Evolutionary conservation across 2,113 vertebrate genomes (phyloP).

Genomic region (Etia nguti): DNA sequence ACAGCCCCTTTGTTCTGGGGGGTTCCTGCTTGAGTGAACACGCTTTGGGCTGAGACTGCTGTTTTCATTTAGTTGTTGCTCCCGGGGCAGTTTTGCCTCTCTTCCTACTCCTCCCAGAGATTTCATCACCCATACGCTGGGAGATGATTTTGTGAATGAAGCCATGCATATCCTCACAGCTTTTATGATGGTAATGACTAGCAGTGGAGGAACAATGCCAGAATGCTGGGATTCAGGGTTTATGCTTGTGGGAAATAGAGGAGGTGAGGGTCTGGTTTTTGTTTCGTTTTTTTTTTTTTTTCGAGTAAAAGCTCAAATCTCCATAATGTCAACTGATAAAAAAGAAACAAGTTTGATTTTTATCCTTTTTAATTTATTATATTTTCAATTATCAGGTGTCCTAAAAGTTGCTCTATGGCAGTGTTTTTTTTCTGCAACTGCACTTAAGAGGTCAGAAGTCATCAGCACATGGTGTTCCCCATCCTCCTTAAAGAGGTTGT

Average conservation of each 20-base stretch:
- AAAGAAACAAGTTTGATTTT: neutral
- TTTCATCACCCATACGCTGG: conserved; percentile 80
- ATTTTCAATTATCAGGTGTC: neutral
- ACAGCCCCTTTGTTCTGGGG: conserved; percentile 48
- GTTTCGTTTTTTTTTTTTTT: neutral
- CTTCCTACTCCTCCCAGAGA: conserved; percentile 75
- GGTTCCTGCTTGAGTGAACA: conserved; percentile 51
- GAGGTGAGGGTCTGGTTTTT: conserved; percentile 7
- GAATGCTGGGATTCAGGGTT: conserved; percentile 73
- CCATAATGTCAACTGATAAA: neutral
- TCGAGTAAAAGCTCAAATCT: conserved; percentile 1
- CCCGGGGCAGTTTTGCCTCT: conserved; percentile 44
- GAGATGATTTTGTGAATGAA: conserved; percentile 91
- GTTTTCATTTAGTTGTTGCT: conserved; percentile 66
- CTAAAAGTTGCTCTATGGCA: neutral
- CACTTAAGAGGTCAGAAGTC: conserved; percentile 4
- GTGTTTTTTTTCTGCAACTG: neutral
- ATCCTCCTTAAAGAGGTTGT: neutral
- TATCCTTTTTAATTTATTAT: neutral
- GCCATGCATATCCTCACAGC: conserved; percentile 80
- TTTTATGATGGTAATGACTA: conserved; percentile 88
- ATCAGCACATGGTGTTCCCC: neutral
- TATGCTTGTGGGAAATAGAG: conserved; percentile 41
- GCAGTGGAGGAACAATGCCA: conserved; percentile 66
- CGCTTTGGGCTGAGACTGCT: conserved; percentile 52